Conservation (phyloP, 2,888 invertebrate species). For the Agelastica alni region DNA sequence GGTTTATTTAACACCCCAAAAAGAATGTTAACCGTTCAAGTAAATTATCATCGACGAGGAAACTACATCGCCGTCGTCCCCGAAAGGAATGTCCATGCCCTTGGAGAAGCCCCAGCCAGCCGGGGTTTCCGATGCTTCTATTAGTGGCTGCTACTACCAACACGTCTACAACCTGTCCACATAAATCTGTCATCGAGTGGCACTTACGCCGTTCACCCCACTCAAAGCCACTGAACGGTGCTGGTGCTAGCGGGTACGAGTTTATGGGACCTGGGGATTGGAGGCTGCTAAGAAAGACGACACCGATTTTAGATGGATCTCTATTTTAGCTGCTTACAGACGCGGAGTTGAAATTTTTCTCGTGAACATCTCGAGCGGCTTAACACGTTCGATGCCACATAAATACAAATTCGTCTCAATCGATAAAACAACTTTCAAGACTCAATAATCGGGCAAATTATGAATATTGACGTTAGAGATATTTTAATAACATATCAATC, state of each 20-base stretch:
- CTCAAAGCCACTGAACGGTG: constrained; percentile 30
- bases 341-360: too few species aligned
- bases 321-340: too few species aligned
- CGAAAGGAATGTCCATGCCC: not conserved
- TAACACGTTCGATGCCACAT: too few species aligned
- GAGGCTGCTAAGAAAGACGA: not conserved
- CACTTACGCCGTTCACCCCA: constrained; percentile 45
- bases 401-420: too few species aligned
- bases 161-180: constrained; percentile 58
- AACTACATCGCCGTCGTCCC: not conserved
- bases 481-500: constrained; percentile 51
- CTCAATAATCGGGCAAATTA: too few species aligned
- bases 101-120: not conserved
- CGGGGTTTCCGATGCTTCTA: not conserved
- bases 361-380: too few species aligned
- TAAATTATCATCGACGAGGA: too few species aligned
- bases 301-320: too few species aligned
- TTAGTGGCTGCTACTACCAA: constrained; percentile 5
- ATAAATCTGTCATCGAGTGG: constrained; percentile 58
- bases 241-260: constrained; percentile 19
- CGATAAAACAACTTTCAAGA: too few species aligned
- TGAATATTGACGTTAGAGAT: constrained; percentile 46
- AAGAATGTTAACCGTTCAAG: too few species aligned
- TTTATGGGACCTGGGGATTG: constrained; percentile 4
- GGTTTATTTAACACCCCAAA: too few species aligned